Conservation (phyloP, 2,113 vertebrate species). For the Lethenteron camtschaticum region DNA sequence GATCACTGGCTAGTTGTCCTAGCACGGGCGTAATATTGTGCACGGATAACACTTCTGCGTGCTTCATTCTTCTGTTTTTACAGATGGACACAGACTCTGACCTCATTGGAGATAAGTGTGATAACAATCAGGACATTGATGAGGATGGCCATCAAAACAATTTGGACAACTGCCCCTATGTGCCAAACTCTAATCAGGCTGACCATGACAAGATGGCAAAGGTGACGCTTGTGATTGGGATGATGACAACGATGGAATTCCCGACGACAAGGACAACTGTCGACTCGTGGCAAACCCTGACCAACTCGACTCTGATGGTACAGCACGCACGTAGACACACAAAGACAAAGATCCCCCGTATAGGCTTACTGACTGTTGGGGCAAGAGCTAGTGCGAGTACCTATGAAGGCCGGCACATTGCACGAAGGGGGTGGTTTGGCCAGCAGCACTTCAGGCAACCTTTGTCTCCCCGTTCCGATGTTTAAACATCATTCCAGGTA, state of each 20-base stretch:
- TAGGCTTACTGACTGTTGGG: too few species aligned
- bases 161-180: slow-evolving; percentile 91
- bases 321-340: neutral
- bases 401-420: too few species aligned
- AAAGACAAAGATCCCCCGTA: too few species aligned
- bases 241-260: slow-evolving; percentile 93
- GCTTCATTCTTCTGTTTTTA: neutral
- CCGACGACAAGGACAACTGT: slow-evolving; percentile 92
- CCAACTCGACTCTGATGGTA: slow-evolving; percentile 77
- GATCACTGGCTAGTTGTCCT: too few species aligned
- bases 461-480: too few species aligned
- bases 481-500: too few species aligned
- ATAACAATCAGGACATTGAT: slow-evolving; percentile 93
- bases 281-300: slow-evolving; percentile 64
- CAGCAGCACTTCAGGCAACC: too few species aligned
- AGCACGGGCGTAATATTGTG: too few species aligned
- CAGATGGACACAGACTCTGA: slow-evolving; percentile 84
- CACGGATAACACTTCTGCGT: neutral
- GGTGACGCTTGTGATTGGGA: slow-evolving; percentile 90
- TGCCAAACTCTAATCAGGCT: slow-evolving; percentile 80
- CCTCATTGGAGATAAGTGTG: slow-evolving; percentile 68
- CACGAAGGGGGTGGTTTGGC: too few species aligned
- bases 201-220: slow-evolving; percentile 92
- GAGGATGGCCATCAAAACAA: slow-evolving; percentile 98
- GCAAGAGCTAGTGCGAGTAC: too few species aligned